A percentile compares a stretch with the other conserved stretches of the same genome.
Conservation (phyloP, 2,797 vertebrate genomes). For the Danio aesculapii region DNA sequence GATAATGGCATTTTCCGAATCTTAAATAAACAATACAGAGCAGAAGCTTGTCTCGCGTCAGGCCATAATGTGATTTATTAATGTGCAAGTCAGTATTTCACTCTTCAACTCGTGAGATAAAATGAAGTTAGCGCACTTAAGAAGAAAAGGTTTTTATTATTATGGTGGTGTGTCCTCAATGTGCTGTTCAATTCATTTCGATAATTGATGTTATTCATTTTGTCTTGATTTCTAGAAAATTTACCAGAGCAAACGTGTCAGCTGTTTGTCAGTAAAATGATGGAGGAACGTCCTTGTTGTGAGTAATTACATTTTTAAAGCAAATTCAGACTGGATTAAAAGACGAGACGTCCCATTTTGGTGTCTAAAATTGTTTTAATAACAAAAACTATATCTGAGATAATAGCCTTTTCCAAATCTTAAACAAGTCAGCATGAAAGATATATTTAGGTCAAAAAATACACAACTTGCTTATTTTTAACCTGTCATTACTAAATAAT, state of each 20-base stretch:
- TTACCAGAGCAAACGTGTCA: not conserved
- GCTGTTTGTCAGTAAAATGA: not conserved
- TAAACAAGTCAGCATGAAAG: no score
- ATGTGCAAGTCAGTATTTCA: not conserved
- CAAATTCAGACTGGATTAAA: not conserved
- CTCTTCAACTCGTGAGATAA: not conserved
- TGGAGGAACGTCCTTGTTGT: not conserved
- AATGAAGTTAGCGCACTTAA: not conserved
- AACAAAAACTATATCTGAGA: no score
- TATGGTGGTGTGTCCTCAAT: no score
- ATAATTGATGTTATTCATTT: not conserved
- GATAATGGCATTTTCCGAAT: conserved; percentile 27
- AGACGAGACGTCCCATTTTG: no score
- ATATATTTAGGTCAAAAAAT: no score
- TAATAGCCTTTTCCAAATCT: no score
- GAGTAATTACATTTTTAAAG: not conserved
- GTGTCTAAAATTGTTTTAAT: no score
- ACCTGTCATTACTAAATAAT: no score
- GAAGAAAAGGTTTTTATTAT: no score
- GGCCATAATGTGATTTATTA: not conserved
- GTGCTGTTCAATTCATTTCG: not conserved
- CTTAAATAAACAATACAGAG: conserved; percentile 18
- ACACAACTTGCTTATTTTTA: no score
- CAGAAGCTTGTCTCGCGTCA: conserved; percentile 10
- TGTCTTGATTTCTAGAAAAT: not conserved